phyloP scores from a whole-genome alignment of 2,797 vertebrate genomes.

The Crax fasciolata region DNA sequence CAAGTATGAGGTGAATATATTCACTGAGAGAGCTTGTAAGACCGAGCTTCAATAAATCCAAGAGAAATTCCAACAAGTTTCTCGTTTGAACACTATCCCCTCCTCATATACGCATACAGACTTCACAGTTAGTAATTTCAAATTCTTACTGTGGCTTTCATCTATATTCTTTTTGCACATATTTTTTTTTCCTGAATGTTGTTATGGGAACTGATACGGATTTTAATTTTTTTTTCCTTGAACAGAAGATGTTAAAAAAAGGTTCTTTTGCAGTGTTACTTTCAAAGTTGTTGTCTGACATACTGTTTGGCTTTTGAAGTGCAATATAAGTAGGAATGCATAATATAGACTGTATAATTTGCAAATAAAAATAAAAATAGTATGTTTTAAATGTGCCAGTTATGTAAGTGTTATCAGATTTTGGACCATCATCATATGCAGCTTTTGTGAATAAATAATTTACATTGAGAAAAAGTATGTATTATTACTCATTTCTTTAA shows the following conservation, averaged over 20 bases:
- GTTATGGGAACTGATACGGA: background rate
- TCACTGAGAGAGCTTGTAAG: background rate
- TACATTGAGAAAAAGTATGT: background rate
- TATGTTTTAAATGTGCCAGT: background rate
- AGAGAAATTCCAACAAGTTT: background rate
- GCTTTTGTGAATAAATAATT: constrained; percentile 15
- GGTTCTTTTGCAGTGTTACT: background rate
- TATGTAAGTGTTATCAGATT: constrained; percentile 10
- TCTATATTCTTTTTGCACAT: background rate
- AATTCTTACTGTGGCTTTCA: background rate
- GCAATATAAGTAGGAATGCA: background rate
- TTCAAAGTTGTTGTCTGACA: background rate
- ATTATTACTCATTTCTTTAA: background rate
- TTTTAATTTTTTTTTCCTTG: background rate
- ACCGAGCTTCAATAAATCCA: background rate
- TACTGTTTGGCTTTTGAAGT: background rate
- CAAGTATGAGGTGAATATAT: background rate
- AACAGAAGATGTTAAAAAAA: background rate
- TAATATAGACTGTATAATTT: constrained; percentile 9
- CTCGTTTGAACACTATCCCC: fast-evolving
- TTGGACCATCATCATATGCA: background rate
- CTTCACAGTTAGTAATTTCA: background rate
- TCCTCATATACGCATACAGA: background rate
- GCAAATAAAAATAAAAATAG: background rate
- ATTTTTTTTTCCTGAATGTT: background rate